Base-by-base conservation (phyloP, 2,888 invertebrate species). In the Mechanitis messenoides region DNA sequence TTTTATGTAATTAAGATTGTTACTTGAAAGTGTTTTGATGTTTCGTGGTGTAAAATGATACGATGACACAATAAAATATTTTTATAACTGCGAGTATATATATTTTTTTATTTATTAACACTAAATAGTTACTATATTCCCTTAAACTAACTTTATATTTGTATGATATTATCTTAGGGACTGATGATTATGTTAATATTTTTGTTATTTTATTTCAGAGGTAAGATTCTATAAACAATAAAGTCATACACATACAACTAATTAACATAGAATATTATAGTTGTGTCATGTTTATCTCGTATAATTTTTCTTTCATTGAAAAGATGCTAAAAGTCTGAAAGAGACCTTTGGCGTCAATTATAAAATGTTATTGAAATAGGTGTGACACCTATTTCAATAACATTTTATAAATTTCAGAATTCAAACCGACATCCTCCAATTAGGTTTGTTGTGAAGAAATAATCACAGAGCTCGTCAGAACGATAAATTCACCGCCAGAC, bases 401-500 rank as follows among this genome's bases (percentile, higher is more conserved):
- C 62, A 55, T 61, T 59, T 54, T 53, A 60, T 64, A 60, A 64
- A 55, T 61, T 59, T 54, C 55, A 60, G 65, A 60, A 64, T 60
- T 61, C 61, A 60, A 68, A 64, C 62, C 58, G 59, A 56, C 58
- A 53, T 65, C 67, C 65, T 68, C 69, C 70, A 71, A 72, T 71
- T 70, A 72, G 67, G 64, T 61, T 67, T 67, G 70, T 70, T 65
- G 67, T 65, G 61, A 56, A 46, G 66, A 68, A 70, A 69, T 70
- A 69, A 72, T 72, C 71, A 70, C 60, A 64, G 68, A 63, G 62
- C 63, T 77, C 78, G 74, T 72, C 69, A 67, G 64, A 74, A 74
- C 78, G 83, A 85, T 86, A 85, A 87, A 84, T 84, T 80, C 80
- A 72, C 72, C 74, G 74, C 76, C 79, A 78, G 79, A 76, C 83